Conservation (phyloP, 1,140 invertebrate genomes). For the Drosophila leontia region DNA sequence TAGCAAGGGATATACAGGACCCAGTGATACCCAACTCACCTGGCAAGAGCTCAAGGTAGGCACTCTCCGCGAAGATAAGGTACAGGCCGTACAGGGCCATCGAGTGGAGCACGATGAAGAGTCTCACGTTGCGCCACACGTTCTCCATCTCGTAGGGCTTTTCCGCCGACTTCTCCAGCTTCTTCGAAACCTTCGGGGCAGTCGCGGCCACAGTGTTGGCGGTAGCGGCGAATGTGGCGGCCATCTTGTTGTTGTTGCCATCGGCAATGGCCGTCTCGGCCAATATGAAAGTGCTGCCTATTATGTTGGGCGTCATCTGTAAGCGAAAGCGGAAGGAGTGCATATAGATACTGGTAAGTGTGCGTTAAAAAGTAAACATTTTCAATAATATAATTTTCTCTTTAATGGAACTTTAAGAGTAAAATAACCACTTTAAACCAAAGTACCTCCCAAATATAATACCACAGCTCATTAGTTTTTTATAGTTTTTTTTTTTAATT, state of each 20-base stretch:
- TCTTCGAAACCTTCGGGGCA: conserved; percentile 29
- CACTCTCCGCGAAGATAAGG: conserved; percentile 87
- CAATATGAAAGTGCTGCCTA: conserved; percentile 82
- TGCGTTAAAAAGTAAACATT: too few species aligned
- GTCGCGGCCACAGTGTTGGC: conserved; percentile 26
- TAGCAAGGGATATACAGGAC: background rate
- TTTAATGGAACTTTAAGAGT: background rate
- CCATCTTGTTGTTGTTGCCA: conserved; percentile 75
- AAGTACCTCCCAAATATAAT: too few species aligned
- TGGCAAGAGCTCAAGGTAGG: conserved; percentile 87
- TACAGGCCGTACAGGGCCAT: conserved; percentile 89
- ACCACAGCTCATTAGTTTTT: conserved; percentile 20
- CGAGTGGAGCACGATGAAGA: conserved; percentile 89
- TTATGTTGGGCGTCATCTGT: conserved; percentile 83
- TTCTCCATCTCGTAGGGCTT: conserved; percentile 85
- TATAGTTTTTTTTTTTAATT: conserved; percentile 60
- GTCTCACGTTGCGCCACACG: conserved; percentile 91
- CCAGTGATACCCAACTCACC: conserved; percentile 85
- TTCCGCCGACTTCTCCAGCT: conserved; percentile 19
- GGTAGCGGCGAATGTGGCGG: conserved; percentile 44
- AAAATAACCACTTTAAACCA: background rate
- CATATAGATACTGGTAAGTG: background rate
- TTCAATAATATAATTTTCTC: too few species aligned
- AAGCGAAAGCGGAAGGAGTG: conserved; percentile 27
- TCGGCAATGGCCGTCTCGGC: conserved; percentile 80